Evolutionary conservation across 2,888 invertebrate species (phyloP).

Genomic region (Thalpophila matura): DNA sequence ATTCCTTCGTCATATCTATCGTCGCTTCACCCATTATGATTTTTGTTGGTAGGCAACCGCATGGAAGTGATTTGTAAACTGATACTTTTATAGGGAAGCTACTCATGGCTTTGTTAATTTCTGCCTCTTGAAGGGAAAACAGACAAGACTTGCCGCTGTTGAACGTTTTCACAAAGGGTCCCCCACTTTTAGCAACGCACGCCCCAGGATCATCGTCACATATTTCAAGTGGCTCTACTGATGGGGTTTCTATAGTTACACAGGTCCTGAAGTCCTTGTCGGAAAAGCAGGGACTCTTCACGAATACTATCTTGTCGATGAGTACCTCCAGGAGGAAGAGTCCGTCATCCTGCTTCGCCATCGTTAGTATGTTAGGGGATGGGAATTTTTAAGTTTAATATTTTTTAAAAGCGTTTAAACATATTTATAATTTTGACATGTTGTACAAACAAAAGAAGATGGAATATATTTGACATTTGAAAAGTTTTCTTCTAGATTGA

Average conservation of each 20-base stretch:
- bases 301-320: constrained; percentile 88
- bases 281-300: constrained; percentile 83
- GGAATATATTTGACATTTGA: constrained; percentile 20
- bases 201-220: constrained; percentile 91
- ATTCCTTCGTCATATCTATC: constrained; percentile 91
- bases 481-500: constrained; percentile 38
- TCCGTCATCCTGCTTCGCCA: constrained; percentile 89
- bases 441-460: constrained; percentile 69
- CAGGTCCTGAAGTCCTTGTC: constrained; percentile 90
- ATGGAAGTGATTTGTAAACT: constrained; percentile 91
- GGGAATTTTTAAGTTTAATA: constrained; percentile 72
- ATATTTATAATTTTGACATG: constrained; percentile 70
- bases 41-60: constrained; percentile 92
- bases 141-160: constrained; percentile 93
- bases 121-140: constrained; percentile 91
- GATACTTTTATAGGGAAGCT: constrained; percentile 90
- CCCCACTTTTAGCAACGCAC: constrained; percentile 79
- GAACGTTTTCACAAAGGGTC: constrained; percentile 85
- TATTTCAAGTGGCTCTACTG: constrained; percentile 91
- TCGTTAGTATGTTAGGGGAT: constrained; percentile 75
- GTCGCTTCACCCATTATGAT: constrained; percentile 90
- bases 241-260: constrained; percentile 91
- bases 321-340: constrained; percentile 92
- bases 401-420: constrained; percentile 55
- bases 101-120: constrained; percentile 87